phyloP scores from a whole-genome alignment of 35 echinoderm and acorn worm genomes.

The Patiria miniata region DNA sequence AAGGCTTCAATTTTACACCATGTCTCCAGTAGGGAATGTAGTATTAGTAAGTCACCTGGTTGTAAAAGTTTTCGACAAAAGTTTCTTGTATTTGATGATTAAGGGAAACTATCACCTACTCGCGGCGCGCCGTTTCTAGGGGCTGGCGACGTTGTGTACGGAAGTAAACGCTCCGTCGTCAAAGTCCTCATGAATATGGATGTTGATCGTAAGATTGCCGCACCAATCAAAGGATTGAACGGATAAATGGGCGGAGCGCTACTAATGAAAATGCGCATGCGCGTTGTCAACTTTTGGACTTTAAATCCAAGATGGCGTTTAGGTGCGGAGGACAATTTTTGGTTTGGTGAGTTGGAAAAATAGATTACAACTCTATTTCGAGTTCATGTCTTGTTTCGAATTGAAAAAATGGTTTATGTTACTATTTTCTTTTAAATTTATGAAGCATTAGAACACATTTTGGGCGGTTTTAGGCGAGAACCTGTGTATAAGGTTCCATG shows the following conservation, averaged over 20 bases:
- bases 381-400: too few species aligned
- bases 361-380: background rate
- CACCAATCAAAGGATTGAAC: background rate
- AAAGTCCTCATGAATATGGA: background rate
- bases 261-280: background rate
- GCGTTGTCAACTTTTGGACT: background rate
- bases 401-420: too few species aligned
- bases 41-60: background rate
- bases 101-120: background rate
- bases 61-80: background rate
- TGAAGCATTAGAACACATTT: too few species aligned
- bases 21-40: slow-evolving; percentile 28
- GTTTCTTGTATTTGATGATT: background rate
- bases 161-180: slow-evolving; percentile 11
- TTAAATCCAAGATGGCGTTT: slow-evolving; percentile 2
- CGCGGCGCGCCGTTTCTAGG: slow-evolving; percentile 1
- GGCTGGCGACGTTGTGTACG: background rate
- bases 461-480: too few species aligned
- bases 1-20: slow-evolving; percentile 2
- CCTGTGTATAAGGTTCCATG: too few species aligned
- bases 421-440: too few species aligned
- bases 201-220: background rate
- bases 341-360: background rate
- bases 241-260: background rate
- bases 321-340: background rate